Evolutionary conservation across 2,797 vertebrate species (phyloP).

Genomic region (Anisognathus igniventris): DNA sequence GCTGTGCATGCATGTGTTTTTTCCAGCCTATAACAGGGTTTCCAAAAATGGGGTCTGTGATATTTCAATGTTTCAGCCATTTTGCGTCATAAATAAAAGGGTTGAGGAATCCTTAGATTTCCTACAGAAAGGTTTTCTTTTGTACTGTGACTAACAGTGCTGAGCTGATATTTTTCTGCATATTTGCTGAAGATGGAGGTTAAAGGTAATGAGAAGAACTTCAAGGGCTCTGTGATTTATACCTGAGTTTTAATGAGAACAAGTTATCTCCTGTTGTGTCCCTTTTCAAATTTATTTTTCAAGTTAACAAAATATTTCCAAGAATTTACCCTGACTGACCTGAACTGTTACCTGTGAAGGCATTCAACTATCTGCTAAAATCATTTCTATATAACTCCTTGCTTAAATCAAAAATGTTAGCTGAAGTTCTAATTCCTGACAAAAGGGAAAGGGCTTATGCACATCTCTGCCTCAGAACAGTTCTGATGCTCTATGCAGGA

Average conservation of each 20-base stretch:
- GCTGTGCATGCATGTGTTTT: background rate
- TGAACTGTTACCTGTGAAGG: background rate
- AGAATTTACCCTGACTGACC: background rate
- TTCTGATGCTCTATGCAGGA: background rate
- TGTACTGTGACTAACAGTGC: background rate
- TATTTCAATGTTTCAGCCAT: conserved; percentile 3
- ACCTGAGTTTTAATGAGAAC: conserved; percentile 32
- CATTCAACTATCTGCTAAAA: background rate
- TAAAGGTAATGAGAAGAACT: background rate
- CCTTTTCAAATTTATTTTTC: background rate
- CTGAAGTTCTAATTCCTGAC: background rate
- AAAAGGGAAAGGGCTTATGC: background rate
- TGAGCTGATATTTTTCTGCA: conserved; percentile 19
- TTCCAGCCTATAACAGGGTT: background rate
- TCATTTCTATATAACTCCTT: background rate
- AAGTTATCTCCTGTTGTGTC: background rate
- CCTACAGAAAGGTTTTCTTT: conserved; percentile 13
- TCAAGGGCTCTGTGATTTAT: background rate
- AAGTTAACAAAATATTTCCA: background rate
- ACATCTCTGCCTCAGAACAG: background rate
- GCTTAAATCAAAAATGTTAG: background rate
- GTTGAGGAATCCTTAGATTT: conserved; percentile 26
- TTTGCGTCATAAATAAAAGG: conserved; percentile 15
- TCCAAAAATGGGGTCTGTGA: conserved; percentile 34
- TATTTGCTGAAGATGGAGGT: background rate